phyloP scores from a whole-genome alignment of 2,113 vertebrate species.

The Zingel zingel region DNA sequence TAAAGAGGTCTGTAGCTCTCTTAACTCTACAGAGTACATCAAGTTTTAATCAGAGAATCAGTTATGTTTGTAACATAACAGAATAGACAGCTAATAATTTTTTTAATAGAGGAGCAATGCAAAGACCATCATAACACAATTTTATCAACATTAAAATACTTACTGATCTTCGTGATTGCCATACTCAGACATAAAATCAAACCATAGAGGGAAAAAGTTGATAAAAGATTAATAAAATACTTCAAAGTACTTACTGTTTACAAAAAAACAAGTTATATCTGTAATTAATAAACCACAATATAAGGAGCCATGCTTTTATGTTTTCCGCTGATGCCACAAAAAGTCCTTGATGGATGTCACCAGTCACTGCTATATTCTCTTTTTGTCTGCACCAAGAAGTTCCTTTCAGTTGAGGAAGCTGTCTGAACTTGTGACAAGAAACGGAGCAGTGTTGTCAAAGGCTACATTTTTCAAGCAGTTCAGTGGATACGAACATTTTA shows the following conservation, averaged over 20 bases:
- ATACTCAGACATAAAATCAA: background rate
- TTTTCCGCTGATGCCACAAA: conserved; percentile 7
- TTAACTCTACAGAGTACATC: background rate
- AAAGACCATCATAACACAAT: background rate
- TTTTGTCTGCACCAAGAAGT: conserved; percentile 19
- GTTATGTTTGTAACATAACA: background rate
- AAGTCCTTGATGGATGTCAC: conserved; percentile 32
- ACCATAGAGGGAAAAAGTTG: background rate
- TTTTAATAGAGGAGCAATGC: background rate
- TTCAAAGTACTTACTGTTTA: background rate
- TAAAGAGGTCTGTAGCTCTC: background rate
- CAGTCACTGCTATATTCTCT: background rate
- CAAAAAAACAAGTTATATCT: background rate
- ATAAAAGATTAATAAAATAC: background rate
- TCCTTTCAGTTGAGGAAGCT: conserved; percentile 38
- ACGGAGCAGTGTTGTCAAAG: conserved; percentile 33
- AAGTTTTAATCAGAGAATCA: background rate
- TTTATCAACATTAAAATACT: background rate
- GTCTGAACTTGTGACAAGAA: conserved; percentile 47
- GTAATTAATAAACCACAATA: background rate
- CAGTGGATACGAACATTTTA: conserved; percentile 40
- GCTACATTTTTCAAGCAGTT: conserved; percentile 38
- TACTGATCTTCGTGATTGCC: background rate
- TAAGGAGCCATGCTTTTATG: background rate
- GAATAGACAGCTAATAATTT: background rate